Conservation (phyloP, 2,888 invertebrate genomes). For the Amiota mariae region DNA sequence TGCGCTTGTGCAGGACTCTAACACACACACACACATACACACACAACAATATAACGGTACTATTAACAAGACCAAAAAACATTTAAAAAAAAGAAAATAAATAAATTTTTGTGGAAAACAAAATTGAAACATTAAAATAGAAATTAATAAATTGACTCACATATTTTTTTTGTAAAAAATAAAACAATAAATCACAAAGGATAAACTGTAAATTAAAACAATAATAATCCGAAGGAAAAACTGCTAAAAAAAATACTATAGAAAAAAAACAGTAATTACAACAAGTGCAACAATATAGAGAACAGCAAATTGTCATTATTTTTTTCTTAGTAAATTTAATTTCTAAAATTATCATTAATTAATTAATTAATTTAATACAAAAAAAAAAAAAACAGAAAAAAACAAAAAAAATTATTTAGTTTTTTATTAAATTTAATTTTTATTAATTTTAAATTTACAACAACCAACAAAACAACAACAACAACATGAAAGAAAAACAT, state of each 20-base stretch:
- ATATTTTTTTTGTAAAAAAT: not conserved
- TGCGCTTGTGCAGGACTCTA: too few relatives aligned
- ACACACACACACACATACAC: not conserved
- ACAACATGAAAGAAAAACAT: too few relatives aligned
- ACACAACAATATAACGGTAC: not conserved
- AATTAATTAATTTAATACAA: conserved; percentile 10
- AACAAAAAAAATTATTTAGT: not conserved
- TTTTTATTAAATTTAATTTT: conserved; percentile 11
- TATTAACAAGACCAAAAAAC: not conserved
- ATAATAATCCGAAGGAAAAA: not conserved
- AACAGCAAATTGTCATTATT: conserved; percentile 17
- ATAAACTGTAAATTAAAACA: not conserved
- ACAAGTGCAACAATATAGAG: not conserved
- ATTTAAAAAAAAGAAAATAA: not conserved
- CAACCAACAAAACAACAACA: too few relatives aligned
- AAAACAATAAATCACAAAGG: not conserved
- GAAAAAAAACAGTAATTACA: not conserved
- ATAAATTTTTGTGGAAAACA: not conserved
- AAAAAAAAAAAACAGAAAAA: not conserved
- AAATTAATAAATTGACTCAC: not conserved
- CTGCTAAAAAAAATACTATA: not conserved
- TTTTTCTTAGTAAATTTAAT: not conserved
- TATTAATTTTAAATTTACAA: not conserved
- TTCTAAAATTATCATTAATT: not conserved
- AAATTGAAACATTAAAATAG: not conserved